Percentiles rank a stretch among this genome's conserved stretches.
Evolutionary conservation across 2,888 invertebrate species (phyloP).

Genomic region (Alloscopus bannaensis): DNA sequence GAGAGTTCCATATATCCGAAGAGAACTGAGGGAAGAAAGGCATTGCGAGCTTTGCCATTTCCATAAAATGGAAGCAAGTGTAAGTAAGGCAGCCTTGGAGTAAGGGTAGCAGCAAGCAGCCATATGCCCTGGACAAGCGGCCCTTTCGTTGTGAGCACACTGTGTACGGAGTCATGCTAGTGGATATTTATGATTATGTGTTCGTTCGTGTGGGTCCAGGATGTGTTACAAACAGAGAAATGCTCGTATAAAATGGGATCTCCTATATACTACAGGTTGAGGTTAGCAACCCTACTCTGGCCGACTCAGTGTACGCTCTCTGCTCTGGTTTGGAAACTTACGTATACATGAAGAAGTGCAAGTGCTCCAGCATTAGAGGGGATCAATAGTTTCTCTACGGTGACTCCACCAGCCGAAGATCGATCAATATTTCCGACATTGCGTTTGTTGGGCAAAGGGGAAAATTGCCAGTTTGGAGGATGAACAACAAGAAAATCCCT

Average conservation of each 20-base stretch:
- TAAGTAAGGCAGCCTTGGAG: too few species aligned
- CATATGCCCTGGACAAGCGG: too few species aligned
- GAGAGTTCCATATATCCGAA: too few species aligned
- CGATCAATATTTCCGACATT: constrained; percentile 53
- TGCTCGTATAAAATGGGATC: not conserved
- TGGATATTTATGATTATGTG: not conserved
- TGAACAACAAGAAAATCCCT: constrained; percentile 27
- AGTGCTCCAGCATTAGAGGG: constrained; percentile 5
- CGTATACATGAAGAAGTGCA: not conserved
- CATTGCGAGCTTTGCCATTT: too few species aligned
- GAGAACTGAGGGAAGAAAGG: too few species aligned
- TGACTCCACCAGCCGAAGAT: constrained; percentile 41
- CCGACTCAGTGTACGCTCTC: not conserved
- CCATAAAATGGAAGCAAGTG: too few species aligned
- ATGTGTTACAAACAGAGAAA: not conserved
- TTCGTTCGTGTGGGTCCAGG: not conserved
- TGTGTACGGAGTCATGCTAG: too few species aligned
- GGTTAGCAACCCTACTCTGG: constrained; percentile 32
- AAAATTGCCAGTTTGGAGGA: constrained; percentile 47
- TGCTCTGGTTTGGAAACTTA: too few species aligned
- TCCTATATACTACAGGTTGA: not conserved
- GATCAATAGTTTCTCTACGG: constrained; percentile 55
- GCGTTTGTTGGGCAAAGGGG: constrained; percentile 31
- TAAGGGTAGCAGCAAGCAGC: too few species aligned
- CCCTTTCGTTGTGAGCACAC: too few species aligned